Percentiles rank a stretch among this genome's conserved stretches.
Conservation (phyloP, 2,113 vertebrate species). For the Odocoileus hemionus region DNA sequence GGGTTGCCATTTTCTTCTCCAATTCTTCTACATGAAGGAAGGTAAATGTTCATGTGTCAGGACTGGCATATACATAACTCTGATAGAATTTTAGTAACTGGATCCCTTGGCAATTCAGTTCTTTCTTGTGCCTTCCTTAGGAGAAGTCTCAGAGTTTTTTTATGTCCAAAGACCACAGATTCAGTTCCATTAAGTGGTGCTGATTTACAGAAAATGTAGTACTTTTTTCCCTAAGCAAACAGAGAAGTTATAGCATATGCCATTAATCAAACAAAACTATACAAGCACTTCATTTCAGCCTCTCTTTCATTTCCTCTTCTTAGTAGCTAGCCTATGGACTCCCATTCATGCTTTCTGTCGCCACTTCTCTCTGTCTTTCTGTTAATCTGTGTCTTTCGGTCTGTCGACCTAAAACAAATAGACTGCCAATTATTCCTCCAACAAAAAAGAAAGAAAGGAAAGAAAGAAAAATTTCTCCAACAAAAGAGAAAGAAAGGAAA, state of each 20-base stretch:
- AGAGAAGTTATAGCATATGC: neutral
- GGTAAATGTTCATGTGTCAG: neutral
- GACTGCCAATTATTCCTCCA: neutral
- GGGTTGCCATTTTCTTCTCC: neutral
- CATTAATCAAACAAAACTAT: neutral
- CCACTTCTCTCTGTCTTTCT: neutral
- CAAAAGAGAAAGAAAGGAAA: too few species aligned
- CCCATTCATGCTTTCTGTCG: neutral
- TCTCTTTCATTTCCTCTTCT: neutral
- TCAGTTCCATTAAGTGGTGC: neutral
- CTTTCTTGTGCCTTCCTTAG: neutral
- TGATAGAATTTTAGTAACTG: neutral
- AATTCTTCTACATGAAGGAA: neutral
- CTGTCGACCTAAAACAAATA: neutral
- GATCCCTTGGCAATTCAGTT: neutral
- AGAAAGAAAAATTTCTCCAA: neutral
- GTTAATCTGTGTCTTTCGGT: neutral
- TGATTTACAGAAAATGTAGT: neutral
- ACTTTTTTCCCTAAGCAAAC: neutral
- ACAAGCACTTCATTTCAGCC: neutral
- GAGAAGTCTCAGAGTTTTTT: neutral
- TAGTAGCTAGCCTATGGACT: neutral
- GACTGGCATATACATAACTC: rapidly evolving
- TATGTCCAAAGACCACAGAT: neutral
- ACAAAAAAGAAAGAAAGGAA: too few species aligned